Percentiles rank a stretch among this genome's conserved stretches.
Evolutionary conservation across 2,888 invertebrate genomes (phyloP).

Genomic region (Terebella lapidaria): DNA sequence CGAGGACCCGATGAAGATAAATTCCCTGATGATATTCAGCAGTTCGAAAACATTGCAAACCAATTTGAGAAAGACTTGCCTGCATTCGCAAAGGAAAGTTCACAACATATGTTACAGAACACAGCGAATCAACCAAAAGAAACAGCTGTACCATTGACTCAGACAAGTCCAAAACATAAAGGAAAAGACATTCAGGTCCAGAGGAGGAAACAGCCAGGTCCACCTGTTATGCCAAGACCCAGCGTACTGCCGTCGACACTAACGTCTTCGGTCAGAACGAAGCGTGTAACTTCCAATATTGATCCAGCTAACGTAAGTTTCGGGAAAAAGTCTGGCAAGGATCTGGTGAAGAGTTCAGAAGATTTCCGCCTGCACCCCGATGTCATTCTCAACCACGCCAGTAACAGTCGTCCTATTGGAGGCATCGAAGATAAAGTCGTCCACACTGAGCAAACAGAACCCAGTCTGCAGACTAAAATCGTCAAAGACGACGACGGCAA

Average conservation of each 20-base stretch:
- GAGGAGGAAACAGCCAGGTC: not conserved
- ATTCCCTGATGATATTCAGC: not conserved
- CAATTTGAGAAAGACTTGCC: not conserved
- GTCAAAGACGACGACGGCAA: conserved; percentile 17
- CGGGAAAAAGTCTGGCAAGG: conserved; percentile 2
- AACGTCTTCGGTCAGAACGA: not conserved
- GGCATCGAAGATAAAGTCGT: not conserved
- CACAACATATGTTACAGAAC: not conserved
- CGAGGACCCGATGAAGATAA: not conserved
- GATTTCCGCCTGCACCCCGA: too few relatives aligned
- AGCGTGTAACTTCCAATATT: not conserved
- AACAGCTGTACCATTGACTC: not conserved
- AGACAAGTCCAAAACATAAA: not conserved
- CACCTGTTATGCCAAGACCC: not conserved
- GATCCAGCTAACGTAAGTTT: conserved; percentile 14
- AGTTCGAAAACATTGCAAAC: not conserved
- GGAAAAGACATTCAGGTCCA: not conserved
- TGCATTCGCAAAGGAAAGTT: not conserved
- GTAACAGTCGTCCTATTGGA: not conserved
- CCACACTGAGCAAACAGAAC: conserved; percentile 6
- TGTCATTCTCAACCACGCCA: too few relatives aligned
- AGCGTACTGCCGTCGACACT: not conserved
- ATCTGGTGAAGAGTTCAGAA: not conserved
- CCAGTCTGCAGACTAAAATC: conserved; percentile 5
- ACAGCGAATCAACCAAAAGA: not conserved